These are phyloP conservation scores for Etheostoma nigrum DNA, from an alignment of 2,797 vertebrate species.

Conservation along the genomic window DNA sequence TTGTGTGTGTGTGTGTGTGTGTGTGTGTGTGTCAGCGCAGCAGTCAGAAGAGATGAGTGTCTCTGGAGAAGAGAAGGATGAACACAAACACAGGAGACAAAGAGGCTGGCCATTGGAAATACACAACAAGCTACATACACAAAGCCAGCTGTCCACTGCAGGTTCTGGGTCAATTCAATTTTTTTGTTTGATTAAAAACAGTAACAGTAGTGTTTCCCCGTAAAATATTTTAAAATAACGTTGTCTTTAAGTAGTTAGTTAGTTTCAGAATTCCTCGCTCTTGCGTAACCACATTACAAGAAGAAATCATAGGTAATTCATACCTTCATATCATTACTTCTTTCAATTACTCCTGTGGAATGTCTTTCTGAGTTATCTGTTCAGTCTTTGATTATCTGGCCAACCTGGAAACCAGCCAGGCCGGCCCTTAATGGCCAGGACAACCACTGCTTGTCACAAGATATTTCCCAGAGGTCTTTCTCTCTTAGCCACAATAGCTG, in stretches of 20 bases:
- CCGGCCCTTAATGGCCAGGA: not conserved
- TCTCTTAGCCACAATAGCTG: slow-evolving; percentile 12
- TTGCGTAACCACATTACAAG: not conserved
- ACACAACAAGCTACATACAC: slow-evolving; percentile 55
- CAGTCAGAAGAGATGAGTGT: slow-evolving; percentile 77
- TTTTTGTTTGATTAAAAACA: slow-evolving; percentile 30
- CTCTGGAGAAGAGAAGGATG: slow-evolving; percentile 68
- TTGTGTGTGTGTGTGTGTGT: slow-evolving; percentile 75
- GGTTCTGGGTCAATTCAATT: slow-evolving; percentile 36
- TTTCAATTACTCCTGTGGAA: slow-evolving; percentile 2
- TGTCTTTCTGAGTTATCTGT: slow-evolving; percentile 23
- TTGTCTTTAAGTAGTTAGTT: not conserved
- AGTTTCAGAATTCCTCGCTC: not conserved
- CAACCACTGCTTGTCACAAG: slow-evolving; percentile 35
- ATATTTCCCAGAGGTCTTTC: slow-evolving; percentile 31
- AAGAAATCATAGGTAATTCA: not conserved
- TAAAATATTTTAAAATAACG: not conserved
- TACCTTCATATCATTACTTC: not conserved
- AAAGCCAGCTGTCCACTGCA: slow-evolving; percentile 68
- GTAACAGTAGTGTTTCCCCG: slow-evolving; percentile 16
- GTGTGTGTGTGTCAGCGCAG: slow-evolving; percentile 67
- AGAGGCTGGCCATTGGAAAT: slow-evolving; percentile 64
- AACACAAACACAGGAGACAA: slow-evolving; percentile 72
- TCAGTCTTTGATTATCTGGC: slow-evolving; percentile 24
- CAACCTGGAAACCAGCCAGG: slow-evolving; percentile 25